Percentiles rank a stretch among this genome's conserved stretches.
Evolutionary conservation across 2,113 vertebrate genomes (phyloP).

Genomic region (Phyllostomus hastatus): DNA sequence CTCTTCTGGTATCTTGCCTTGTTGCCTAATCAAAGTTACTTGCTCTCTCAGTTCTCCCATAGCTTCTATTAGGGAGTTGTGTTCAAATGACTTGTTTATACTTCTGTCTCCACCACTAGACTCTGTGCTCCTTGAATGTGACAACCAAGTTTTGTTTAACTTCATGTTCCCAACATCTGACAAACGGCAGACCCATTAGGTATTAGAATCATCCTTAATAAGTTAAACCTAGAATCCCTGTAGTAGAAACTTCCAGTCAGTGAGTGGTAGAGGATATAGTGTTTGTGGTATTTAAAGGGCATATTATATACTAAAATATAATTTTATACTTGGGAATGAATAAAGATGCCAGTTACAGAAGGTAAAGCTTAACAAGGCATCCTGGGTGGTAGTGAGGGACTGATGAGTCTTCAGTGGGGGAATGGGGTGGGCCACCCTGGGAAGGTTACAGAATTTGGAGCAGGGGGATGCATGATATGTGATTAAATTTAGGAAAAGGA

Average conservation of each 20-base stretch:
- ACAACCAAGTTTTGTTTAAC: neutral
- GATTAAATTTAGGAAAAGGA: neutral
- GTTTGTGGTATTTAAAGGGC: neutral
- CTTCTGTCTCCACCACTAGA: neutral
- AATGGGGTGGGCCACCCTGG: neutral
- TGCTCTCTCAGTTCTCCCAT: neutral
- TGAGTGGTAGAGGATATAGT: neutral
- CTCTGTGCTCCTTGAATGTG: neutral
- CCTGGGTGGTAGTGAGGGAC: neutral
- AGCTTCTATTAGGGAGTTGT: neutral
- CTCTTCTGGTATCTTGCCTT: neutral
- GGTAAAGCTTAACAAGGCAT: neutral
- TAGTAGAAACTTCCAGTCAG: neutral
- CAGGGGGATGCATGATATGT: neutral
- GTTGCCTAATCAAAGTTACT: neutral
- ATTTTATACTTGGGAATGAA: neutral
- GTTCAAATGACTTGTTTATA: slow-evolving; percentile 25
- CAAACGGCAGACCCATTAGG: neutral
- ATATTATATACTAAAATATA: neutral
- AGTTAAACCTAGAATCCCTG: neutral
- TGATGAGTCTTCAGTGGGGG: neutral
- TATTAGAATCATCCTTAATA: slow-evolving; percentile 11
- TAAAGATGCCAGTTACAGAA: neutral
- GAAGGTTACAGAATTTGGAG: neutral
- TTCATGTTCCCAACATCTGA: neutral